Conservation (phyloP, 2,888 invertebrate species). For the Octodonta nipae region DNA sequence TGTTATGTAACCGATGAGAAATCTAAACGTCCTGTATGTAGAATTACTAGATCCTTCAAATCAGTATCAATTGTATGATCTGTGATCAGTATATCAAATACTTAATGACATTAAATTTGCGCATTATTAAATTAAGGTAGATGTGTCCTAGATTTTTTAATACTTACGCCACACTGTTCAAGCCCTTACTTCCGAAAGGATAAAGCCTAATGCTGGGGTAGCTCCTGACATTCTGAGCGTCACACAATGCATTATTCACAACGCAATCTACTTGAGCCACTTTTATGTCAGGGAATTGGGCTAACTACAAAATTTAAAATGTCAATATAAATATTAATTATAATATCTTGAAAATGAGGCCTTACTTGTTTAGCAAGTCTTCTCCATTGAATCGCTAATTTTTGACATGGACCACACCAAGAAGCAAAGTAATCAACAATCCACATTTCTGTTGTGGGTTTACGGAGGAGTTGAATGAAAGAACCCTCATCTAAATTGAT, state of each 20-base stretch:
- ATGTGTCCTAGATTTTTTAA: background rate
- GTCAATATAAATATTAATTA: background rate
- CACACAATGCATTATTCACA: conserved; percentile 43
- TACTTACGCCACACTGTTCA: conserved; percentile 40
- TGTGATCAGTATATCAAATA: too few species aligned
- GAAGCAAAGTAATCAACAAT: conserved; percentile 59
- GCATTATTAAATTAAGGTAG: background rate
- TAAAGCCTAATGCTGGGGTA: conserved; percentile 60
- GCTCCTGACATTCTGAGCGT: conserved; percentile 43
- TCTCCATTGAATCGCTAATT: conserved; percentile 53
- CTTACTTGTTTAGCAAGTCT: conserved; percentile 44
- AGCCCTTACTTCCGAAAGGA: conserved; percentile 42
- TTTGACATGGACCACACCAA: conserved; percentile 64
- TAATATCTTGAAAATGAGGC: conserved; percentile 7
- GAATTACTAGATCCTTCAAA: too few species aligned
- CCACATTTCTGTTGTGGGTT: conserved; percentile 46
- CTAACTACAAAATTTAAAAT: conserved; percentile 27
- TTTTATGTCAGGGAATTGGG: conserved; percentile 38
- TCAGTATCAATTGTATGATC: too few species aligned
- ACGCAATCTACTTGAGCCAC: conserved; percentile 58
- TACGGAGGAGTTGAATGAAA: conserved; percentile 43
- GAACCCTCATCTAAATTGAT: conserved; percentile 40
- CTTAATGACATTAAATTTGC: too few species aligned
- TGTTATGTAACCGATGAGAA: too few species aligned
- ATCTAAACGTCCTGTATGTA: too few species aligned